These are phyloP conservation scores for Calyptomena viridis DNA, from an alignment of 2,113 vertebrate species.

Conservation along the genomic window DNA sequence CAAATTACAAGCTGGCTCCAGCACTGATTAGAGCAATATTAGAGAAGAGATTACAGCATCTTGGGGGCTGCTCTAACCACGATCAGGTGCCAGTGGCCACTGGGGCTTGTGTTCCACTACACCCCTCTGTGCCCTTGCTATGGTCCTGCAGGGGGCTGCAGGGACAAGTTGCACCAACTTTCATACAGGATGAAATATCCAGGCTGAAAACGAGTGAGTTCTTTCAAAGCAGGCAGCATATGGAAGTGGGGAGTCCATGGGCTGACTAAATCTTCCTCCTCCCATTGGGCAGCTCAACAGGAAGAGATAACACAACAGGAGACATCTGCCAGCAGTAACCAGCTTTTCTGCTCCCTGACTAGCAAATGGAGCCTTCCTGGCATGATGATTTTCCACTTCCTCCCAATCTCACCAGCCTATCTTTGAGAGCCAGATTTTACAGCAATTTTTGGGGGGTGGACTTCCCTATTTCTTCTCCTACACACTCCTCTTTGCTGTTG, in stretches of 20 bases:
- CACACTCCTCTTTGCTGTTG: not conserved
- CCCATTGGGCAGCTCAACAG: not conserved
- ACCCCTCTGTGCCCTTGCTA: not conserved
- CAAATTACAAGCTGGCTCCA: not conserved
- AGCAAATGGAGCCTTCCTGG: not conserved
- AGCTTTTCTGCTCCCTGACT: not conserved
- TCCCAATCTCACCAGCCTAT: not conserved
- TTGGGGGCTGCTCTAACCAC: not conserved
- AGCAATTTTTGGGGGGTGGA: constrained; percentile 5
- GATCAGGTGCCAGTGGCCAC: not conserved
- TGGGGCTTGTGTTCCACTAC: not conserved
- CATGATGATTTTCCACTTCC: not conserved
- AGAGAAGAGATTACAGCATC: not conserved
- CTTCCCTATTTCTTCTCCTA: constrained; percentile 38
- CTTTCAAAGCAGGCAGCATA: not conserved
- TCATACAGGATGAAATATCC: not conserved
- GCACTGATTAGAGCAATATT: not conserved
- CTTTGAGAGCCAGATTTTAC: constrained; percentile 19
- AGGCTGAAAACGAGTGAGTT: not conserved
- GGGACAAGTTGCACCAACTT: rapidly evolving
- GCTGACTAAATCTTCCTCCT: not conserved
- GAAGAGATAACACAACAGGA: not conserved
- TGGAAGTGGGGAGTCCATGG: not conserved
- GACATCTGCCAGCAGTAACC: not conserved
- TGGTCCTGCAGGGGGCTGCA: not conserved